Evolutionary conservation across 37 sponge, comb jelly and placozoan genomes (phyloP).

Genomic region (Cliona cf. orientalis): DNA sequence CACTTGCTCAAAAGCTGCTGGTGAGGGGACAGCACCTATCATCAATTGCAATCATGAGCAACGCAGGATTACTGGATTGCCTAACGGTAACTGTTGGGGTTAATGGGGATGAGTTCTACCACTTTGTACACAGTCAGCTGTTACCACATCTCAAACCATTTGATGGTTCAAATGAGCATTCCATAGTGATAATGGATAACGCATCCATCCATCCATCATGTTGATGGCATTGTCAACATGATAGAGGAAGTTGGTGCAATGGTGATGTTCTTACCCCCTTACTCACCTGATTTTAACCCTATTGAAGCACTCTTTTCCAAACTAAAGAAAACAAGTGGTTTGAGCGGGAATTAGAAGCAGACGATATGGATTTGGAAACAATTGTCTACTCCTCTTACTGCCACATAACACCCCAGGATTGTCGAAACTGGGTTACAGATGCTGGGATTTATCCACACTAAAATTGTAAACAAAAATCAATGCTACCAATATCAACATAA

Average conservation of each 20-base stretch:
- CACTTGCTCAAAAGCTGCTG: too few relatives aligned
- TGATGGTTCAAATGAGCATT: neutral
- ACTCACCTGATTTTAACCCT: neutral
- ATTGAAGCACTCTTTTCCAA: neutral
- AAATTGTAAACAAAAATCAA: too few relatives aligned
- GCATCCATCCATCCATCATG: neutral
- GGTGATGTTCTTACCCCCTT: neutral
- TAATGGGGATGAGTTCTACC: neutral
- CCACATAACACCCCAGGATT: neutral
- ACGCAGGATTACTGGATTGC: too few relatives aligned
- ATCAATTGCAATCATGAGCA: too few relatives aligned
- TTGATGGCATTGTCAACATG: neutral
- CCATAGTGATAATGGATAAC: neutral
- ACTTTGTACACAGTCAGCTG: neutral
- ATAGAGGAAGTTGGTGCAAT: neutral
- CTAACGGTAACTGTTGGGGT: too few relatives aligned
- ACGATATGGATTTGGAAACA: neutral
- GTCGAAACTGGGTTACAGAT: neutral
- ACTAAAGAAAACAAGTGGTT: neutral
- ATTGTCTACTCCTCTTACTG: neutral
- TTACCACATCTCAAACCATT: neutral
- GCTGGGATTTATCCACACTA: too few relatives aligned
- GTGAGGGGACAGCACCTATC: too few relatives aligned
- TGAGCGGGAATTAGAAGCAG: neutral
- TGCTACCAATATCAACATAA: too few relatives aligned